phyloP scores from a whole-genome alignment of 2,113 vertebrate genomes.

The Brachirus orientalis region DNA sequence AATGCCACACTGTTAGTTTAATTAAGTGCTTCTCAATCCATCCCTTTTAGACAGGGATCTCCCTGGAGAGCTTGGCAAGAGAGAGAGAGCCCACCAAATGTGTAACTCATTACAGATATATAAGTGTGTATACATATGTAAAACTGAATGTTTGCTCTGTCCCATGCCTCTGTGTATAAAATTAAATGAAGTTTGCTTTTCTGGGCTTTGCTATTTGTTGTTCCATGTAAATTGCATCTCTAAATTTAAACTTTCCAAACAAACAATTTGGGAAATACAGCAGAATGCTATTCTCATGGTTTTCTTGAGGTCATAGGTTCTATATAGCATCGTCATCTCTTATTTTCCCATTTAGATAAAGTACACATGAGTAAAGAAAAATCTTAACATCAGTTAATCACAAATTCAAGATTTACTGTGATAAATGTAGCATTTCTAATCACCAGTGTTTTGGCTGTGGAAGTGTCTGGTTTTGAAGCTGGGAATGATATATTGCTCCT shows the following conservation, averaged over 20 bases:
- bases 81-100: slow-evolving; percentile 37
- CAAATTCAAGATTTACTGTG: background rate
- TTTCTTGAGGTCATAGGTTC: slow-evolving; percentile 64
- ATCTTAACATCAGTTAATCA: background rate
- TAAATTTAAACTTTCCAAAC: slow-evolving; percentile 82
- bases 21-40: slow-evolving; percentile 80
- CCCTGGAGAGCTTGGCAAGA: slow-evolving; percentile 58
- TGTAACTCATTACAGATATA: slow-evolving; percentile 22
- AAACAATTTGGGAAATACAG: slow-evolving; percentile 80
- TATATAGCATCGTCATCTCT: slow-evolving; percentile 33
- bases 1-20: slow-evolving; percentile 82
- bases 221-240: slow-evolving; percentile 75
- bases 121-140: slow-evolving; percentile 10
- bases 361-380: too few relatives aligned
- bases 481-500: slow-evolving; percentile 73
- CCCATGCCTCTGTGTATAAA: slow-evolving; percentile 48
- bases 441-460: slow-evolving; percentile 59
- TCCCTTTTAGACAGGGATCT: slow-evolving; percentile 65
- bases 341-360: slow-evolving; percentile 3
- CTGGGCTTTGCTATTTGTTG: slow-evolving; percentile 75
- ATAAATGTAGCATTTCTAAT: slow-evolving; percentile 24
- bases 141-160: slow-evolving; percentile 45
- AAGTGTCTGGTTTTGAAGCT: slow-evolving; percentile 59
- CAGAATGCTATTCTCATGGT: slow-evolving; percentile 78
- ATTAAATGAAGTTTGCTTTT: slow-evolving; percentile 72